A percentile compares a stretch with the other conserved stretches of the same genome.
phyloP scores from a whole-genome alignment of 2,113 vertebrate genomes.

The Calcarius ornatus region DNA sequence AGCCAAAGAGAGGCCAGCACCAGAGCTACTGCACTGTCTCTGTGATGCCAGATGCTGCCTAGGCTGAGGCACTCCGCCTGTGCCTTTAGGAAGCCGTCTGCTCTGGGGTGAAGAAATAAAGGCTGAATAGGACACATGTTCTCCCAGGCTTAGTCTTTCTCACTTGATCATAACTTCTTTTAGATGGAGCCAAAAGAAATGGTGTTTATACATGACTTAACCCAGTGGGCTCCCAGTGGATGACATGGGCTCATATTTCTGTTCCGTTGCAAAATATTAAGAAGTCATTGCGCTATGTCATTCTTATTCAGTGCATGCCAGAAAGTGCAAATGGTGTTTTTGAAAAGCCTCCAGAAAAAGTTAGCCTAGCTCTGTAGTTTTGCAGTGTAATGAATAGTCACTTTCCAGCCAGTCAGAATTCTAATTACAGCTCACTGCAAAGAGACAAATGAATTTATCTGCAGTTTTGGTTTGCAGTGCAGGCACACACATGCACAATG shows the following conservation, averaged over 20 bases:
- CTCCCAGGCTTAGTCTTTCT: neutral
- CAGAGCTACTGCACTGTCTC: neutral
- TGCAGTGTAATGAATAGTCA: neutral
- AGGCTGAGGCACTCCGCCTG: rapidly evolving
- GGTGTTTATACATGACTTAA: neutral
- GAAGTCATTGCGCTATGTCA: neutral
- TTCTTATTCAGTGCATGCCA: neutral
- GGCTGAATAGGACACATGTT: neutral
- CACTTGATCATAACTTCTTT: neutral
- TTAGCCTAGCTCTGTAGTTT: neutral
- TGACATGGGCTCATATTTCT: neutral
- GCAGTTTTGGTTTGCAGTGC: neutral
- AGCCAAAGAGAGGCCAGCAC: neutral
- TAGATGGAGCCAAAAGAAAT: neutral
- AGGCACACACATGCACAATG: neutral
- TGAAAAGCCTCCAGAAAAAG: neutral
- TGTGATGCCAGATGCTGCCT: neutral
- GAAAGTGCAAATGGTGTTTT: neutral
- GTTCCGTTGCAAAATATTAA: neutral
- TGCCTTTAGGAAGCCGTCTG: neutral
- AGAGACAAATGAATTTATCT: slow-evolving; percentile 6
- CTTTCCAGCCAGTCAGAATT: neutral
- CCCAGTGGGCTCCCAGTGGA: neutral
- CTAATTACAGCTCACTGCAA: slow-evolving; percentile 10
- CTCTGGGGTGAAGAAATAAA: neutral